Base-by-base conservation (phyloP, 1,140 invertebrate genomes). In the Sinella curviseta region DNA sequence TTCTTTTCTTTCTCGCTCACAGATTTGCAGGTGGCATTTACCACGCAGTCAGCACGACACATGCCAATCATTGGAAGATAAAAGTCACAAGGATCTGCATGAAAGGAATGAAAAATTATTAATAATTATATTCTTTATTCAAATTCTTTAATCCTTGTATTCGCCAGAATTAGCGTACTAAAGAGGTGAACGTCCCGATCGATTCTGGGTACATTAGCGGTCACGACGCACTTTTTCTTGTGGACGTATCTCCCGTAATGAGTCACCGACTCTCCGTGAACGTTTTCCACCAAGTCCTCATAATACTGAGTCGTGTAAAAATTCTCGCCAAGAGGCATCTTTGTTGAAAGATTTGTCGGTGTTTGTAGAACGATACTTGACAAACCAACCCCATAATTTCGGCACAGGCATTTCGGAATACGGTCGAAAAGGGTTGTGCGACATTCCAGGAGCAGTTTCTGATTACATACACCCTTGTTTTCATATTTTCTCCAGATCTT, bases 21-120 rank as follows among this genome's bases (percentile, higher is more conserved):
- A 26, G 57, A 60, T 4, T 17, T 60, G 57, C 57, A 60, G 8
- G 57, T 60, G 57, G 57, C 14, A 26, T 60, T 60, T 4, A 4
- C 57, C 8, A 60, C 57, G 57, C 57, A 60, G 4, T 60, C 57
- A 3, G 57, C 57, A 17, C 14, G 24, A 26, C 57, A 60, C 4
- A 60, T 26, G 57, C 57, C 57, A 60, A 60, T 60, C 57, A 60
- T 60, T 26, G 57, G 57, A 3, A 60, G 24, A 4, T 3, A 60
- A 60, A 60, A 60, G 57, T 60, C 57, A 26, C 57, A 60, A 12
- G 57, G 24, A 26, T 60, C 57, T 60, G 57, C 57, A 26, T 60
- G 57, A 60, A 60, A 60, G 24, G 24, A 60, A 48, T 48, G 39
- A 48, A 48, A 48, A 48, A 48, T 48, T 48, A 48, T 12, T 48